Percentiles rank a stretch among this genome's conserved stretches.
phyloP scores from a whole-genome alignment of 2,797 vertebrate genomes.

The Bradypodion ventrale region DNA sequence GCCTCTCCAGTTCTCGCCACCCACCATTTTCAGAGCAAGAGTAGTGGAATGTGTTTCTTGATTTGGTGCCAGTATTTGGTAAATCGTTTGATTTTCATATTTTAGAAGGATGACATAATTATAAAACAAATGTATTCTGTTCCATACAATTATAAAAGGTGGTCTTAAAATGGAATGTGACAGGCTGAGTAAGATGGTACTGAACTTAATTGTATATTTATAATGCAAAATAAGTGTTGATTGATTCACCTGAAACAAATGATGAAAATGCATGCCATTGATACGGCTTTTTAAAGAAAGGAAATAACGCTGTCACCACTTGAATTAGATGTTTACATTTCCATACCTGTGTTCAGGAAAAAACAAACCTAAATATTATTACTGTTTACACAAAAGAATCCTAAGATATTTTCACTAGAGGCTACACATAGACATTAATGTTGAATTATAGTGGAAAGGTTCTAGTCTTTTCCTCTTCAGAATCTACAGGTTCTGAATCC shows the following conservation, averaged over 20 bases:
- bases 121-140: conserved; percentile 32
- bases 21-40: conserved; percentile 38
- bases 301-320: not conserved
- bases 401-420: not conserved
- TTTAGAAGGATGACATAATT: conserved; percentile 37
- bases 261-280: not conserved
- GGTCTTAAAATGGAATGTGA: conserved; percentile 54
- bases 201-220: conserved; percentile 54
- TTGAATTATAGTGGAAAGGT: not conserved
- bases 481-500: not conserved
- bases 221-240: conserved; percentile 26
- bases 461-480: not conserved
- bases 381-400: not conserved
- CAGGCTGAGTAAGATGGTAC: conserved; percentile 55
- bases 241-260: not conserved
- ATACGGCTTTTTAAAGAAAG: conserved; percentile 33
- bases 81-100: conserved; percentile 44
- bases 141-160: conserved; percentile 52
- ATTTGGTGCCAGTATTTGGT: conserved; percentile 38
- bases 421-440: not conserved
- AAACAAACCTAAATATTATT: conserved; percentile 27
- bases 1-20: conserved; percentile 32
- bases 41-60: conserved; percentile 6
- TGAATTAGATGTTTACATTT: not conserved
- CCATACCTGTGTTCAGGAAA: not conserved